Conservation (phyloP, 2,113 vertebrate genomes). For the Anoplopoma fimbria region DNA sequence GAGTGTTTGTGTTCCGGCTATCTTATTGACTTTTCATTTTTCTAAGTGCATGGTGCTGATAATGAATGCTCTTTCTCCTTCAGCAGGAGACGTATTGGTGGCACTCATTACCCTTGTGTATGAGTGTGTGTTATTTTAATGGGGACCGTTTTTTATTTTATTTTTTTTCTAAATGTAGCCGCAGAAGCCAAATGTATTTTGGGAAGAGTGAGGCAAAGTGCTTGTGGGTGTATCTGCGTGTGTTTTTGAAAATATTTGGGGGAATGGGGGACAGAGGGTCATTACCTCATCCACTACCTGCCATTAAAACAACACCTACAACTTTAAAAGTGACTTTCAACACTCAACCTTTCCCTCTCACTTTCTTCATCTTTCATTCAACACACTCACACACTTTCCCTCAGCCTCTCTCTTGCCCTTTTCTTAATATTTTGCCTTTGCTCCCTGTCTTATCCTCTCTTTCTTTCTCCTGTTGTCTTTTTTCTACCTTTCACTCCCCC, state of each 20-base stretch:
- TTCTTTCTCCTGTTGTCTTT: constrained; percentile 16
- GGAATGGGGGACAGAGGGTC: not conserved
- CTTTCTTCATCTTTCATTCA: constrained; percentile 11
- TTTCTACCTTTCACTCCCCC: constrained; percentile 23
- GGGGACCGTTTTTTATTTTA: not conserved
- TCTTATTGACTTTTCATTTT: constrained; percentile 67
- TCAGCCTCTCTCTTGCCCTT: not conserved
- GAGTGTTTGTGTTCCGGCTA: constrained; percentile 32
- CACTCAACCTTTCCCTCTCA: not conserved
- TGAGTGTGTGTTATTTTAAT: constrained; percentile 1
- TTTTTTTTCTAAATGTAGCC: not conserved
- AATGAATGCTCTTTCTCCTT: constrained; percentile 53
- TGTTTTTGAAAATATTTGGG: not conserved
- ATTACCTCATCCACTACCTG: not conserved
- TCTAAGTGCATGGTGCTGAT: constrained; percentile 37
- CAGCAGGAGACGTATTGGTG: constrained; percentile 18
- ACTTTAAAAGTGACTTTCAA: constrained; percentile 52
- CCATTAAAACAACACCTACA: constrained; percentile 14
- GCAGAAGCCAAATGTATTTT: constrained; percentile 19
- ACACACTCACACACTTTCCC: not conserved
- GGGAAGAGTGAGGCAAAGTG: not conserved
- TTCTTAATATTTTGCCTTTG: not conserved
- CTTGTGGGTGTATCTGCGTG: not conserved
- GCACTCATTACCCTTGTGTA: constrained; percentile 36
- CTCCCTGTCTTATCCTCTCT: not conserved